Percentiles rank a stretch among this genome's conserved stretches.
Evolutionary conservation across 2,113 vertebrate genomes (phyloP).

Genomic region (Cyprinus carpio): DNA sequence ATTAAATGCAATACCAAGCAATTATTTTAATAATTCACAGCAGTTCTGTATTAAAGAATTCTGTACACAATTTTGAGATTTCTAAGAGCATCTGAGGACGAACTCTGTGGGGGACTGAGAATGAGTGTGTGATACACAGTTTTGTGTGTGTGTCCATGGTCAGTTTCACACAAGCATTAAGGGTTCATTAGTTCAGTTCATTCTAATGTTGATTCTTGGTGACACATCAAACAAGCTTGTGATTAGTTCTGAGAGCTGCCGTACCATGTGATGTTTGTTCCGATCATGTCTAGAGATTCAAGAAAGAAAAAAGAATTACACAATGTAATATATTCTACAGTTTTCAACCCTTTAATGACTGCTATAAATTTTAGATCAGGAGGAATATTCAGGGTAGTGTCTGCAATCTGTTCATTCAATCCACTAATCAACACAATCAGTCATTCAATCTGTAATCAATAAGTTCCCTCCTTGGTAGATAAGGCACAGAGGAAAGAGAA

Average conservation of each 20-base stretch:
- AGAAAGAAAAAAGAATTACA: background rate
- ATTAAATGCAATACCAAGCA: background rate
- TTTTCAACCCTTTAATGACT: background rate
- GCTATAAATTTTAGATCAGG: background rate
- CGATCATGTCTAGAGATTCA: background rate
- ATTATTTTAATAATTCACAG: conserved; percentile 21
- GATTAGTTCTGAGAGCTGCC: conserved; percentile 7
- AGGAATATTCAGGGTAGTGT: background rate
- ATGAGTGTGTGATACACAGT: background rate
- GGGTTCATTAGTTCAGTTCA: conserved; percentile 37
- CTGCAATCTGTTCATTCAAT: background rate
- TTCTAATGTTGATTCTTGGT: conserved; percentile 20
- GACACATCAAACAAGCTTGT: conserved; percentile 36
- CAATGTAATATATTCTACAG: background rate
- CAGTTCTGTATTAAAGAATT: background rate
- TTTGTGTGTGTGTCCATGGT: conserved; percentile 5
- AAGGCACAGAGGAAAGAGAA: background rate
- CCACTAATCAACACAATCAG: background rate
- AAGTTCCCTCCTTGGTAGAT: background rate
- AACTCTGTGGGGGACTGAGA: background rate
- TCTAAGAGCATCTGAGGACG: background rate
- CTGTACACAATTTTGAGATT: background rate
- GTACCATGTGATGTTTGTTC: conserved; percentile 1
- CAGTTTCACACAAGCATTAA: conserved; percentile 38
- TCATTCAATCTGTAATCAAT: conserved; percentile 14